Conservation (phyloP, 1,140 invertebrate genomes). For the Tetragnatha versicolor region DNA sequence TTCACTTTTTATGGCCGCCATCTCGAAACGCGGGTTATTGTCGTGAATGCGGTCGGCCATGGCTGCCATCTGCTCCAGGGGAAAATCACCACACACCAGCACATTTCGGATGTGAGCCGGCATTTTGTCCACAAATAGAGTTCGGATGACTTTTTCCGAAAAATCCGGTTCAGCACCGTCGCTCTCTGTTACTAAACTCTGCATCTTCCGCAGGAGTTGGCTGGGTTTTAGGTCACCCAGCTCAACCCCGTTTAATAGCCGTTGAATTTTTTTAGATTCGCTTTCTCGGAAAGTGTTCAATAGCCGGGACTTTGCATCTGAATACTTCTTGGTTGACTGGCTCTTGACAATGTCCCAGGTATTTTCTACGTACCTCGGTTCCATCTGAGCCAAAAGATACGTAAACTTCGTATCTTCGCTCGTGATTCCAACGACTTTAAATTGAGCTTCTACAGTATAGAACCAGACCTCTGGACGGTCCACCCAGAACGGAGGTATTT, state of each 20-base stretch:
- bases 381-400: conserved; percentile 20
- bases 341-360: conserved; percentile 20
- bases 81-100: too few relatives aligned
- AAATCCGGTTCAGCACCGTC: neutral
- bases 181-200: too few relatives aligned
- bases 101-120: too few relatives aligned
- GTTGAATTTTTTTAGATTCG: neutral
- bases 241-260: neutral
- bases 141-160: neutral
- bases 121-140: neutral
- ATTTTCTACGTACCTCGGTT: conserved; percentile 4
- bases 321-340: neutral
- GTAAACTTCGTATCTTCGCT: conserved; percentile 19
- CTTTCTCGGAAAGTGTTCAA: neutral
- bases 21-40: neutral
- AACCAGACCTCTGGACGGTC: conserved; percentile 34
- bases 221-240: conserved; percentile 7
- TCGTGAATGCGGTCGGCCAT: too few relatives aligned
- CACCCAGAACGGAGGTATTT: conserved; percentile 29
- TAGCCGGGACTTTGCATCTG: neutral
- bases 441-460: conserved; percentile 24
- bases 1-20: too few relatives aligned
- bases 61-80: too few relatives aligned
- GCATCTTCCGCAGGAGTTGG: conserved; percentile 3
- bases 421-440: neutral